Evolutionary conservation across 2,888 invertebrate species (phyloP).

Genomic region (Flabesymbios commensalis): DNA sequence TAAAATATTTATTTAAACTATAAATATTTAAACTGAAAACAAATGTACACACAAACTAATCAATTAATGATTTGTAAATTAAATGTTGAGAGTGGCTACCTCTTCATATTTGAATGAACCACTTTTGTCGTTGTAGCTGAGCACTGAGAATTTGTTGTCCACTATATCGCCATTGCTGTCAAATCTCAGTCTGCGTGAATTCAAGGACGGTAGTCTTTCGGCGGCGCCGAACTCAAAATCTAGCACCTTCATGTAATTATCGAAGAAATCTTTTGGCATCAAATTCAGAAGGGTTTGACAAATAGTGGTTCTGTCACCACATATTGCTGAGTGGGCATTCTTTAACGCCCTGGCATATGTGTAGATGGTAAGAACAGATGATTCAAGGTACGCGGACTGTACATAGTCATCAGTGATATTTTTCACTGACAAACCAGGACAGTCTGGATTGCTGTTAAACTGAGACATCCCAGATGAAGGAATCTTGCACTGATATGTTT

Average conservation of each 20-base stretch:
- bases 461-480: slow-evolving; percentile 38
- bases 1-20: too few relatives aligned
- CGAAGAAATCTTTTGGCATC: slow-evolving; percentile 41
- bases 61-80: too few relatives aligned
- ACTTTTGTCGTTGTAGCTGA: too few relatives aligned
- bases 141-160: too few relatives aligned
- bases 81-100: too few relatives aligned
- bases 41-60: too few relatives aligned
- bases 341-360: slow-evolving; percentile 50
- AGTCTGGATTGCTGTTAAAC: slow-evolving; percentile 32
- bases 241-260: slow-evolving; percentile 44
- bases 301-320: slow-evolving; percentile 40
- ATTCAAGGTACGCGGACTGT: slow-evolving; percentile 51
- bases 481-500: slow-evolving; percentile 39
- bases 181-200: too few relatives aligned
- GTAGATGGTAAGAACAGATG: slow-evolving; percentile 52
- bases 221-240: slow-evolving; percentile 46
- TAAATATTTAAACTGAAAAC: too few relatives aligned
- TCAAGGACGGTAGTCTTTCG: slow-evolving; percentile 49
- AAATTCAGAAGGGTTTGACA: slow-evolving; percentile 40
- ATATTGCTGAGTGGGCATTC: slow-evolving; percentile 42
- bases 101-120: too few relatives aligned
- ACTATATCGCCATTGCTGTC: too few relatives aligned
- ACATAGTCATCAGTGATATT: slow-evolving; percentile 37
- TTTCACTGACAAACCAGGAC: slow-evolving; percentile 30